These are phyloP conservation scores for Chelonoidis abingdonii DNA, from an alignment of 2,113 vertebrate genomes.

Conservation along the genomic window DNA sequence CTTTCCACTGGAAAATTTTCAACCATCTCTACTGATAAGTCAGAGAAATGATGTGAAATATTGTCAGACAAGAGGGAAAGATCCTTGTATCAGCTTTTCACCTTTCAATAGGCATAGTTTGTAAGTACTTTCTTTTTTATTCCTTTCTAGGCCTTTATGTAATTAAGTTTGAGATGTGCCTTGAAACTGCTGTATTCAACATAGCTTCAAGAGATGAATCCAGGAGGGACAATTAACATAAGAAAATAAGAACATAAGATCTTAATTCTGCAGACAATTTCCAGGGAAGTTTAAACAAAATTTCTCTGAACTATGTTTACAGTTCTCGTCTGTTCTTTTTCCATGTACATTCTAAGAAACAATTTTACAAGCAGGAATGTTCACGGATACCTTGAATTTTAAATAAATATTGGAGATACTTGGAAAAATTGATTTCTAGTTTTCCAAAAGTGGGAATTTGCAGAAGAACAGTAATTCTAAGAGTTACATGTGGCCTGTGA, in stretches of 20 bases:
- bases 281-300: not conserved
- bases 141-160: not conserved
- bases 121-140: not conserved
- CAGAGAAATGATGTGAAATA: constrained; percentile 20
- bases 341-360: rapidly evolving
- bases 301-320: rapidly evolving
- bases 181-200: not conserved
- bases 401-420: rapidly evolving
- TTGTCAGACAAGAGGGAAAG: constrained; percentile 16
- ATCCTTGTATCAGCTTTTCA: not conserved
- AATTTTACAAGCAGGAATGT: rapidly evolving
- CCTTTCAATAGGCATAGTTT: constrained; percentile 8
- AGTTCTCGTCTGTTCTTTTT: rapidly evolving
- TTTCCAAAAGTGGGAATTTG: rapidly evolving
- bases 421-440: rapidly evolving
- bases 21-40: constrained; percentile 38
- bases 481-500: not conserved
- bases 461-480: not conserved
- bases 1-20: constrained; percentile 27
- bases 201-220: not conserved
- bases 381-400: rapidly evolving
- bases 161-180: not conserved
- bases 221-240: not conserved
- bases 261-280: not conserved
- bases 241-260: too few relatives aligned